These are phyloP conservation scores for Pandion haliaetus DNA, from an alignment of 2,113 vertebrate genomes.

Conservation along the genomic window DNA sequence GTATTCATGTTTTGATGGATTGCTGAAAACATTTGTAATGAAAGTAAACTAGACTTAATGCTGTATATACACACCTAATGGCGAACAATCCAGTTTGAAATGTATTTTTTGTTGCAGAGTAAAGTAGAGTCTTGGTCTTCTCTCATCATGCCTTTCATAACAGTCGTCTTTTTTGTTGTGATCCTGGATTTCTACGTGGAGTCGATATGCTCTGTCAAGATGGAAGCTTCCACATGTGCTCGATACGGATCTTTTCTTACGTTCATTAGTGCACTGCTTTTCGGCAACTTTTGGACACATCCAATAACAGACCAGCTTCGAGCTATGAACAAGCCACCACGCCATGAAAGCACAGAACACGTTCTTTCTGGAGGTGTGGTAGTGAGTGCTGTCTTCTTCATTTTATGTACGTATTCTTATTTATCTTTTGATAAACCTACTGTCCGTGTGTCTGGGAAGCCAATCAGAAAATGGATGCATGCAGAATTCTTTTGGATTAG, in stretches of 20 bases:
- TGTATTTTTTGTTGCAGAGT: constrained; percentile 78
- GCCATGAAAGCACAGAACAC: constrained; percentile 88
- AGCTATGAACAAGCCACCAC: constrained; percentile 81
- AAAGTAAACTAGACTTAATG: background rate
- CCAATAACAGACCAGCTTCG: constrained; percentile 92
- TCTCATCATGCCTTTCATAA: constrained; percentile 87
- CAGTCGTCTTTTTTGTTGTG: constrained; percentile 90
- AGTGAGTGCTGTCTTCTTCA: constrained; percentile 95
- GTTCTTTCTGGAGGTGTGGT: constrained; percentile 96
- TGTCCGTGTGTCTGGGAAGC: background rate
- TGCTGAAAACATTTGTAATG: background rate
- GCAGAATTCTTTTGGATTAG: background rate
- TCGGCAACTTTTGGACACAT: constrained; percentile 96
- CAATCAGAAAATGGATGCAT: background rate
- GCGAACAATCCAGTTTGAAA: background rate
- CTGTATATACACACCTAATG: background rate
- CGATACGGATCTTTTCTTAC: constrained; percentile 85
- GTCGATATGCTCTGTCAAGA: constrained; percentile 88
- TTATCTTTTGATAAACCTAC: background rate
- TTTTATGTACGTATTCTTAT: constrained; percentile 82
- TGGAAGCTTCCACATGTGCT: constrained; percentile 86
- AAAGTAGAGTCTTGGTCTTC: constrained; percentile 95
- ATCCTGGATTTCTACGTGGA: constrained; percentile 98
- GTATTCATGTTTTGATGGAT: background rate
- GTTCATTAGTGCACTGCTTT: constrained; percentile 86